Base-by-base conservation (phyloP, 2,888 invertebrate species). In the Eilema sororculum region DNA sequence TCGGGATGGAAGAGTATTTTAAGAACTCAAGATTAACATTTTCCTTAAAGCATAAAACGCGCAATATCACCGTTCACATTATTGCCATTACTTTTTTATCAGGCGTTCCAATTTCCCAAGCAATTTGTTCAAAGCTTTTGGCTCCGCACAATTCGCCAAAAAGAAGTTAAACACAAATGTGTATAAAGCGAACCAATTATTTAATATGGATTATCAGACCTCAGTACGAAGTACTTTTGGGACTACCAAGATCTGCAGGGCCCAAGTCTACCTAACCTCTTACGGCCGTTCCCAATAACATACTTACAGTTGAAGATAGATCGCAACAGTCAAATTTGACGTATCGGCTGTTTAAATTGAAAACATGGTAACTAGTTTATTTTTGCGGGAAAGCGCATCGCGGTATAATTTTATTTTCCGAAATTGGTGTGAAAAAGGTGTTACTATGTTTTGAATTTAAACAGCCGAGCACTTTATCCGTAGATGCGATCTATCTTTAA, bases 131-230 rank as follows among this genome's bases (percentile, higher is more conserved):
- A 60, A 60, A 52, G 56, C 68, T 28, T 67, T 65, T 61, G 22
- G 63, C 68, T 46, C 58, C 63, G 9, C 60, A 24, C 33, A 16
- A 66, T 71, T 46, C 68, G 56, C 61, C 73, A 16, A 60, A 59
- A 73, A 77, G 58, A 77, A 69, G 46, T 59, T 60, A 74, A 58
- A 25, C 68, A 71, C 56, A 68, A 75, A 73, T 73, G 68, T 75
- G 74, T 75, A 73, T 70, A 74, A 79, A 67, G 28, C 76, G 69
- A 75, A 74, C 73, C 85, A 82, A 86, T 86, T 84, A 87, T 87
- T 85, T 81, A 79, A 84, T 81, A 81, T 76, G 85, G 84, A 86
- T 88, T 85, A 86, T 78, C 78, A 79, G 71, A 73, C 72, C 76
- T 20, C 5, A 46, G 20, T 20, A 20, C 4, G 41, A 1, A 2